These are phyloP conservation scores for Prionace glauca DNA, from an alignment of 2,797 vertebrate species.

Conservation along the genomic window DNA sequence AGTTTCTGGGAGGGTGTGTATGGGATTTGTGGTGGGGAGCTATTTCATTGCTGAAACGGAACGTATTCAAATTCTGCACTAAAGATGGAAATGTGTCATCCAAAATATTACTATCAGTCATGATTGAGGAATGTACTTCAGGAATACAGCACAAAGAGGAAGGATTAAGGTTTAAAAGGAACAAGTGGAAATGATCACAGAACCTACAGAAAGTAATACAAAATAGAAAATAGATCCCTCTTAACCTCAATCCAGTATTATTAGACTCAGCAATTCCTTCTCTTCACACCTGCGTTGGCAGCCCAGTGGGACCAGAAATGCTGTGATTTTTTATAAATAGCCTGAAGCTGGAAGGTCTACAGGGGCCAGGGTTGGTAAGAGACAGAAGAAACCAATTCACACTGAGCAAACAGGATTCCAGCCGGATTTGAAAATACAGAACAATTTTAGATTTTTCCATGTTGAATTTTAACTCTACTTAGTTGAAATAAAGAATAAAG, in stretches of 20 bases:
- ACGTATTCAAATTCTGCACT: too few species aligned
- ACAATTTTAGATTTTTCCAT: background rate
- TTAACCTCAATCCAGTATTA: background rate
- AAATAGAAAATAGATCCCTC: background rate
- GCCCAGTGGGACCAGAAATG: background rate
- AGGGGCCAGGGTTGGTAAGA: background rate
- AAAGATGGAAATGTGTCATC: too few species aligned
- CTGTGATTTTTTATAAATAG: background rate
- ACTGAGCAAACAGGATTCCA: background rate
- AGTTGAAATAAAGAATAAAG: background rate
- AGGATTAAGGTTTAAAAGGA: background rate
- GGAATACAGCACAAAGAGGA: too few species aligned
- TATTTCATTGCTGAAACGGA: too few species aligned
- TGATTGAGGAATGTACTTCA: too few species aligned
- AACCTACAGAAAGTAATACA: background rate
- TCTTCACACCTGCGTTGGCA: background rate
- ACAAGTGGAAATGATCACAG: background rate
- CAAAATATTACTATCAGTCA: too few species aligned
- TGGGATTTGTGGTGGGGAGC: too few species aligned
- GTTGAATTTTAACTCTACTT: background rate
- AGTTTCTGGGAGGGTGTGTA: too few species aligned
- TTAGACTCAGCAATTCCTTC: background rate
- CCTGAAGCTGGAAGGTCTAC: background rate
- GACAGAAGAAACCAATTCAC: background rate
- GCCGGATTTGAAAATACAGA: background rate